Evolutionary conservation across 2,113 vertebrate species (phyloP), one percentile per base, ranked within the genome.

Genomic region (Pongo abelii): DNA sequence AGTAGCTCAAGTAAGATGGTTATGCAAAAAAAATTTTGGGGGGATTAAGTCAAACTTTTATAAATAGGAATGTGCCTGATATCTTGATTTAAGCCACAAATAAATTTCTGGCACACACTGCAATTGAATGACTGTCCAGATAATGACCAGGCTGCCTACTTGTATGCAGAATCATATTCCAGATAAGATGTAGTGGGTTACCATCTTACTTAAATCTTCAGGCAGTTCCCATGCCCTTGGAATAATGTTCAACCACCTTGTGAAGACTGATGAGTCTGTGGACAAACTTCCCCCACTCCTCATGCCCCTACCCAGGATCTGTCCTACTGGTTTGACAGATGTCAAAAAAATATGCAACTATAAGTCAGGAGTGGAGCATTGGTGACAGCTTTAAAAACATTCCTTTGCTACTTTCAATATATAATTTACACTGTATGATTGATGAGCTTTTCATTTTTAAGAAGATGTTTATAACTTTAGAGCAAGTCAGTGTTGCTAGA

Each of bases 51-150:
- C 32, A 30, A 38, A 67, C 70, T 86, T 59, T 89, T 87, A 40
- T 72, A 69, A 94, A 87, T 52, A 90, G 43, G 48, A 50, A 50
- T 11, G 5, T 61, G 38, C 27, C 22, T 80, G 13, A 38, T 61
- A 69, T 35, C 18, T 89, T 93, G 30, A 89, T 55, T 97, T 96
- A 61, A 86, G 30, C 9, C 30, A n/a, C 14, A 93, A 59, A 74
- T 93, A 46, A 25, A 87, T 75, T 40, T 84, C 87, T 80, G 59
- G 22, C 22, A 46, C 10, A 40, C 13, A 43, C 80, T 3, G 32
- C n/a, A 52, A 86, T 72, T 59, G 5, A 13, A 7, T 78, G 30
- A 50, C 48, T 86, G 27, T 72, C 59, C 4, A 72, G 14, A 55
- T 38, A 50, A 11, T 95, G 17, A 35, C 43, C 30, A 10, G 0